Percentiles rank a stretch among this genome's conserved stretches.
These are phyloP conservation scores for Pleuronectes platessa DNA, from an alignment of 2,113 vertebrate genomes.

Conservation along the genomic window DNA sequence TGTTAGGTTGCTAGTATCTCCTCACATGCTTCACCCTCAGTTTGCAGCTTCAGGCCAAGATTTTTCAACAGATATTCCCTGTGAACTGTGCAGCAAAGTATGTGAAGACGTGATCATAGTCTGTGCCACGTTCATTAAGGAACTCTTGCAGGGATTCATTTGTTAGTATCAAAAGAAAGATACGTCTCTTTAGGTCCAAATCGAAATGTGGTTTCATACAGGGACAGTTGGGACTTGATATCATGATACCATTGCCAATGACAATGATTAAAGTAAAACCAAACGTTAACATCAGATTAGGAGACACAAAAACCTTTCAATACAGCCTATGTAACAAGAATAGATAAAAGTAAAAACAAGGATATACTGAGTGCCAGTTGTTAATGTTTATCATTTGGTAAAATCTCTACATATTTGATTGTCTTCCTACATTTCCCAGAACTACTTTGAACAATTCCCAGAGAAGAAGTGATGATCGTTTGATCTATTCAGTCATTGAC, in stretches of 20 bases:
- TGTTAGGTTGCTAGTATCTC: conserved; percentile 69
- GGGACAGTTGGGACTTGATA: no score
- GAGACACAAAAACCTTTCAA: no score
- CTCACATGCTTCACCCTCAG: conserved; percentile 43
- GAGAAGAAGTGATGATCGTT: background rate
- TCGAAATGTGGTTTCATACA: no score
- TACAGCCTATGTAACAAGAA: no score
- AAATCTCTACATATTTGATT: background rate
- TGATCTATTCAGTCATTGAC: no score
- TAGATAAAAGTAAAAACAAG: no score
- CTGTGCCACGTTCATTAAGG: background rate
- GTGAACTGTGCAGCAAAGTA: background rate
- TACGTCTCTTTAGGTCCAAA: no score
- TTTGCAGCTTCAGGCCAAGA: conserved; percentile 24
- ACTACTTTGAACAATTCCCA: background rate
- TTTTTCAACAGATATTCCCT: conserved; percentile 40
- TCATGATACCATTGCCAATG: no score
- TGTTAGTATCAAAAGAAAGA: no score
- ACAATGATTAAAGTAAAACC: background rate
- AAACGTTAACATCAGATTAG: no score
- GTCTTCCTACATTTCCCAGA: background rate
- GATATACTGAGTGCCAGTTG: no score
- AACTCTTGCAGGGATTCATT: background rate
- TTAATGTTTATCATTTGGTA: no score
- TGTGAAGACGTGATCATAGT: background rate